Evolutionary conservation across 1,140 invertebrate genomes (phyloP).

Genomic region (Araneus ventricosus): DNA sequence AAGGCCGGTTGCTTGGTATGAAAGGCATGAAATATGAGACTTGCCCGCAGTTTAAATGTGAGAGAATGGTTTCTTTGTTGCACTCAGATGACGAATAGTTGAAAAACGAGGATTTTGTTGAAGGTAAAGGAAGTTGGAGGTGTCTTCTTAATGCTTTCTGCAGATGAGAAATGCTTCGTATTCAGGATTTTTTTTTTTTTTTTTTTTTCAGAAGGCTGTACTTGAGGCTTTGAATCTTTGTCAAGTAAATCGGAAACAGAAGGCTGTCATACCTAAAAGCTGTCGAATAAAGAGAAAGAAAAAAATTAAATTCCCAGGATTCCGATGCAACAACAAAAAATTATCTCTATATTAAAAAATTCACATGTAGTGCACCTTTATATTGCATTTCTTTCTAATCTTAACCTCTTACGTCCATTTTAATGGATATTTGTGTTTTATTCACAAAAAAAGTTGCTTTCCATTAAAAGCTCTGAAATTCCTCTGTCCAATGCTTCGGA

Average conservation of each 20-base stretch:
- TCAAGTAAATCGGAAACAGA: background rate
- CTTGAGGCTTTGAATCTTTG: background rate
- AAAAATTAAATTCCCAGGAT: no score
- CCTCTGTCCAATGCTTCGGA: no score
- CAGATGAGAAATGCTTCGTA: background rate
- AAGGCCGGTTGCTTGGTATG: background rate
- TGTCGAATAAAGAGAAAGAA: no score
- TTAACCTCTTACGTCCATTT: no score
- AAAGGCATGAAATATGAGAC: constrained; percentile 8
- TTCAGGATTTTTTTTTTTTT: background rate
- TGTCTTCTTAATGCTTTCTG: background rate
- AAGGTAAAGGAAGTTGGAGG: background rate
- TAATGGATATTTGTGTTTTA: no score
- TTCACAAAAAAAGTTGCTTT: no score
- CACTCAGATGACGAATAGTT: background rate
- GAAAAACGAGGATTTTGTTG: background rate
- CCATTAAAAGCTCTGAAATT: no score
- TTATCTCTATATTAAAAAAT: no score
- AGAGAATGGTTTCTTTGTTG: constrained; percentile 31
- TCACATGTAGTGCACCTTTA: no score
- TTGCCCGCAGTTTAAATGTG: background rate
- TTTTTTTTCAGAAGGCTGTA: background rate
- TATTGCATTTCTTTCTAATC: no score
- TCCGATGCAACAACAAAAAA: no score
- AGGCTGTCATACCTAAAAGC: background rate